A percentile compares a stretch with the other conserved stretches of the same genome.
phyloP scores from a whole-genome alignment of 2,888 invertebrate species.

The Microplitis deprimator region DNA sequence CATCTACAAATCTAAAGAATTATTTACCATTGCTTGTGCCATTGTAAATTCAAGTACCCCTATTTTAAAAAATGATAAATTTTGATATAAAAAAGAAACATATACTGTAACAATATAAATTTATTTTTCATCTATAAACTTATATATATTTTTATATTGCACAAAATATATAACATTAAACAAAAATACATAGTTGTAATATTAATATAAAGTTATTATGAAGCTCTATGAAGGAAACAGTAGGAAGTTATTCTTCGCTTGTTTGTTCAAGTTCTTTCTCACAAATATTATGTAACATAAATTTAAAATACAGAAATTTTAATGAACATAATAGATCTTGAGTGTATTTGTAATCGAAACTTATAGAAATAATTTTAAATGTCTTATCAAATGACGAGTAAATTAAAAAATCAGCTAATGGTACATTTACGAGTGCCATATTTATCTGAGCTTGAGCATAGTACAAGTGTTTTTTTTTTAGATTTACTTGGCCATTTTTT shows the following conservation, averaged over 20 bases:
- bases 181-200: too few relatives aligned
- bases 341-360: conserved; percentile 40
- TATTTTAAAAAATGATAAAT: background rate
- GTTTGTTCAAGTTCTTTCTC: conserved; percentile 12
- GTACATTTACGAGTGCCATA: conserved; percentile 42
- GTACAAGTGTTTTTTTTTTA: conserved; percentile 43
- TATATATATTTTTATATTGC: too few relatives aligned
- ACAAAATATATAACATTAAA: too few relatives aligned
- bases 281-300: conserved; percentile 43
- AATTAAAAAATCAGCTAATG: conserved; percentile 44
- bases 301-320: conserved; percentile 45
- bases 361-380: conserved; percentile 34
- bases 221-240: too few relatives aligned
- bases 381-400: conserved; percentile 40
- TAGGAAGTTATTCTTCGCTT: too few relatives aligned
- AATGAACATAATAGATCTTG: conserved; percentile 37
- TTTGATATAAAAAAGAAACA: too few relatives aligned
- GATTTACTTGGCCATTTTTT: conserved; percentile 17
- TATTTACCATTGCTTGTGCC: too few relatives aligned
- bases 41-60: too few relatives aligned
- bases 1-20: too few relatives aligned
- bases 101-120: too few relatives aligned
- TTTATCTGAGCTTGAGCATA: conserved; percentile 36
- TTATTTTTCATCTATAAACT: too few relatives aligned
- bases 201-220: too few relatives aligned